Evolutionary conservation across 2,113 vertebrate genomes (phyloP).

Genomic region (Panthera uncia): DNA sequence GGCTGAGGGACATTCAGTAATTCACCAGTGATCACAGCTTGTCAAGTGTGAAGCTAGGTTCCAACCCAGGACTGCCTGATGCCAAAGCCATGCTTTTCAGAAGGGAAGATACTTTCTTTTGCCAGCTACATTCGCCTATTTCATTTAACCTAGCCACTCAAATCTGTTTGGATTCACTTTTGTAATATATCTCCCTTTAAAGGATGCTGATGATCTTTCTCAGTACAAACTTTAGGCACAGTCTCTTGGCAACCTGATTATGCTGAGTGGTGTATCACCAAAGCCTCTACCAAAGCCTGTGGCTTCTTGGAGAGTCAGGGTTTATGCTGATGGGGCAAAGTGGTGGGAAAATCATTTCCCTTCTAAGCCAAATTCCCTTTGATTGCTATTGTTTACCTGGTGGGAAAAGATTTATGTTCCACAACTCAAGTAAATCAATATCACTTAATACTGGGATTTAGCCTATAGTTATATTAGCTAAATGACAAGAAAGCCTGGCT

Average conservation of each 20-base stretch:
- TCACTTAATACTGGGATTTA: neutral
- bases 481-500: neutral
- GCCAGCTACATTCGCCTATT: neutral
- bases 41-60: neutral
- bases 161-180: neutral
- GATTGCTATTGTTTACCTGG: neutral
- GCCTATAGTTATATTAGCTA: neutral
- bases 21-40: neutral
- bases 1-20: neutral
- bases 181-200: neutral
- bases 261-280: neutral
- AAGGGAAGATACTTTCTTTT: neutral
- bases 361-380: constrained; percentile 2
- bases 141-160: neutral
- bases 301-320: neutral
- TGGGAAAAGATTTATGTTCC: neutral
- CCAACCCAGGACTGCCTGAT: neutral
- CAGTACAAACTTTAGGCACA: neutral
- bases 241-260: neutral
- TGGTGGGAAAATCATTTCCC: neutral
- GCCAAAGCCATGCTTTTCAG: neutral
- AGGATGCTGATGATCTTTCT: neutral
- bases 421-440: neutral
- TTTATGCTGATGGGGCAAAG: neutral
- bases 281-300: neutral